These are phyloP conservation scores for Sinocyclocheilus anophthalmus DNA, from an alignment of 2,113 vertebrate species.

Conservation along the genomic window DNA sequence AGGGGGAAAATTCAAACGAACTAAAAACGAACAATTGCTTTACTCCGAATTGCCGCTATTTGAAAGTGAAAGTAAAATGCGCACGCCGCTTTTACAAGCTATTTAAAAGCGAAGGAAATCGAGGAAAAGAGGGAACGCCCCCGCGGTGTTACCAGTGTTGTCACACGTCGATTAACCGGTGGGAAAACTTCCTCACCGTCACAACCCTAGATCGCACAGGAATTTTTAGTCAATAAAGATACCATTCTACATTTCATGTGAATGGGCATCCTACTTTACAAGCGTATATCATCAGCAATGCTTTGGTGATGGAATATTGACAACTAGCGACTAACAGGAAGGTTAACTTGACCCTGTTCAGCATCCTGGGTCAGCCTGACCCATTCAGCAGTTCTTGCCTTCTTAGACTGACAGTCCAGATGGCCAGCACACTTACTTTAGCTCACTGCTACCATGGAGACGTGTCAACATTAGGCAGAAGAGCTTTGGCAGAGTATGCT, in stretches of 20 bases:
- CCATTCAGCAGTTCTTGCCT: neutral
- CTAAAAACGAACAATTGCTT: too few relatives aligned
- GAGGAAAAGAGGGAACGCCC: too few relatives aligned
- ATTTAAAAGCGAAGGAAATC: too few relatives aligned
- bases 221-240: neutral
- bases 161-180: too few relatives aligned
- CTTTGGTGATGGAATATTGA: neutral
- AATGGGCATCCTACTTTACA: neutral
- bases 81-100: too few relatives aligned
- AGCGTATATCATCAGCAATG: neutral
- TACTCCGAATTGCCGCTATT: too few relatives aligned
- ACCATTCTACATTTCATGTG: neutral
- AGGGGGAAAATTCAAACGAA: too few relatives aligned
- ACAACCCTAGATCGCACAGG: too few relatives aligned
- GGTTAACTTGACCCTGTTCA: slow-evolving; percentile 23
- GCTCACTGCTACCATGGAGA: slow-evolving; percentile 16
- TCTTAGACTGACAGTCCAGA: slow-evolving; percentile 15
- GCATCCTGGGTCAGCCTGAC: slow-evolving; percentile 17
- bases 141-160: too few relatives aligned
- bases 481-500: neutral
- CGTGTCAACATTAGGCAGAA: neutral
- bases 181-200: too few relatives aligned
- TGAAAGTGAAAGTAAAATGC: too few relatives aligned
- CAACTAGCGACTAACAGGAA: neutral
- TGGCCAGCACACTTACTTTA: neutral